Percentiles rank a stretch among this genome's conserved stretches.
phyloP scores from a whole-genome alignment of 2,113 vertebrate species.

The Sciurus niger region DNA sequence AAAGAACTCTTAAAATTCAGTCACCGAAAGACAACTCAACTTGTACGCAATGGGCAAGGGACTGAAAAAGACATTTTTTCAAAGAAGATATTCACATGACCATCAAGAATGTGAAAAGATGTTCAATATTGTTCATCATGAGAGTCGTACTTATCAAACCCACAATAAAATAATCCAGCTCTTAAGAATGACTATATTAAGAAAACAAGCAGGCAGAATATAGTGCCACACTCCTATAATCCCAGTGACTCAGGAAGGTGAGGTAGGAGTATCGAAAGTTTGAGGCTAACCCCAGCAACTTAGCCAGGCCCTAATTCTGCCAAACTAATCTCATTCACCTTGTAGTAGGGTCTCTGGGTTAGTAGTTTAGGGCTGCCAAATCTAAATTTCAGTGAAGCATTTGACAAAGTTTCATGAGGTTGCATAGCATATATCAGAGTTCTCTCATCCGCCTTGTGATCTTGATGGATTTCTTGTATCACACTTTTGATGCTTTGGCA shows the following conservation, averaged over 20 bases:
- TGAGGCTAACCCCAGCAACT: too few relatives aligned
- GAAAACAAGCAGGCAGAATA: not conserved
- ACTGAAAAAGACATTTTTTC: not conserved
- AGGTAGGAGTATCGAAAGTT: too few relatives aligned
- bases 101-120: not conserved
- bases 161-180: not conserved
- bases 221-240: too few relatives aligned
- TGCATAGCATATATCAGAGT: not conserved
- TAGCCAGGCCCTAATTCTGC: not conserved
- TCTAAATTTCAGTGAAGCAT: conserved; percentile 6
- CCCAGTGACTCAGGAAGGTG: too few relatives aligned
- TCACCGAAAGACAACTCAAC: not conserved
- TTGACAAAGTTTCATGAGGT: not conserved
- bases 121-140: not conserved
- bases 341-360: not conserved
- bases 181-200: not conserved
- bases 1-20: not conserved
- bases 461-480: conserved; percentile 12
- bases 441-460: not conserved
- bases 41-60: not conserved
- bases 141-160: not conserved
- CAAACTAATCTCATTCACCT: conserved; percentile 17
- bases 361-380: not conserved
- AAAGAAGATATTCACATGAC: not conserved
- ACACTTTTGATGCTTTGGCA: not conserved